Evolutionary conservation across 2,888 invertebrate genomes (phyloP), one percentile per base, ranked within the genome.

Genomic region (Caenorhabditis sp.): DNA sequence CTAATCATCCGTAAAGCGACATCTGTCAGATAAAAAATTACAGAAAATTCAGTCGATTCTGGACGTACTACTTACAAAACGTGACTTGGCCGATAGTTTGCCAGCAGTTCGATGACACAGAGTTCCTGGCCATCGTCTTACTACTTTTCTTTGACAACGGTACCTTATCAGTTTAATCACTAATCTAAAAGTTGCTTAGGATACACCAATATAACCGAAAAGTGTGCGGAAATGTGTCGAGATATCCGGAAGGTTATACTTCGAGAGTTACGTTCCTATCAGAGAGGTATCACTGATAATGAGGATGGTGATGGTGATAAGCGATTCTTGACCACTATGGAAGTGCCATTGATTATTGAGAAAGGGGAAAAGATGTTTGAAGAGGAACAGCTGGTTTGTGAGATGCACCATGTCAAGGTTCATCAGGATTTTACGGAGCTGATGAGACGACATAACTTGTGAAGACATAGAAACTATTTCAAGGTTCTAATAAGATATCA

Each of bases 401-500:
- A 71, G 11, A 55, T 71, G 62, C 44, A 64, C 11, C 20, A 64
- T 35, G 47, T 71, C 11, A 26, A 5, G 15, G 9, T 71, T 3
- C 62, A 71, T 47, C 62, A 71, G 3, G 71, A 71, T 47, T 71
- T 71, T n/a, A 28, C 13, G 28, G 28, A 50, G 28, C 61, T 70
- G 26, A 26, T 55, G 2, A 40, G 15, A 40, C 9, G 40, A 40
- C n/a, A n/a, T n/a, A n/a, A n/a, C n/a, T n/a, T n/a, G n/a, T n/a
- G n/a, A n/a, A n/a, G n/a, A n/a, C n/a, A n/a, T n/a, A n/a, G n/a
- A n/a, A n/a, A n/a, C n/a, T n/a, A n/a, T n/a, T n/a, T n/a, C n/a
- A n/a, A n/a, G n/a, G n/a, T n/a, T n/a, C n/a, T n/a, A n/a, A n/a
- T n/a, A n/a, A n/a, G n/a, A n/a, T n/a, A n/a, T n/a, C n/a, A n/a